These are phyloP conservation scores for Himalopsyche anomala DNA, from an alignment of 2,888 invertebrate genomes.

Conservation along the genomic window DNA sequence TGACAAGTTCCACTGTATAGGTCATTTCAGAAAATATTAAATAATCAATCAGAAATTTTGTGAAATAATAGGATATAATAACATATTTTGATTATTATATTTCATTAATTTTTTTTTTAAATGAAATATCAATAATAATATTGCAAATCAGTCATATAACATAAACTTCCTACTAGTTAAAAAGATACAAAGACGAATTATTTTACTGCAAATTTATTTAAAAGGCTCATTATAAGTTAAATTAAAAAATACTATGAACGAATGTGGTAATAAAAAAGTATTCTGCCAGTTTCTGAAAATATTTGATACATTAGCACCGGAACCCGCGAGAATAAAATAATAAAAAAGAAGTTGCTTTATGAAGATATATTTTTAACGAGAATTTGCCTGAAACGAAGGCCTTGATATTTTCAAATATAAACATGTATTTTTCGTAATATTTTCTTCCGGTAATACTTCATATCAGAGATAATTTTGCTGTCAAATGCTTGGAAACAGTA, in stretches of 20 bases:
- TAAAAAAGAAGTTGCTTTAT: neutral
- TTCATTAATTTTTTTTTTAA: no score
- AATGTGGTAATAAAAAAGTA: neutral
- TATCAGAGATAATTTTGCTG: neutral
- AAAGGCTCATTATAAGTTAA: neutral
- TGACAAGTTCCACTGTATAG: no score
- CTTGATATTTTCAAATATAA: slow-evolving; percentile 3
- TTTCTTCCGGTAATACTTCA: neutral
- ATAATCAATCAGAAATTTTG: no score
- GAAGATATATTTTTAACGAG: slow-evolving; percentile 3
- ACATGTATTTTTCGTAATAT: slow-evolving; percentile 1
- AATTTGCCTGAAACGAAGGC: neutral
- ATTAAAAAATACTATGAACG: neutral
- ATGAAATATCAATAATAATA: no score
- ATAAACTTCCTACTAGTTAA: no score
- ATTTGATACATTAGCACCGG: slow-evolving; percentile 26
- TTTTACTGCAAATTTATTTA: no score
- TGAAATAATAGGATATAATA: no score
- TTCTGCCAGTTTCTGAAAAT: neutral
- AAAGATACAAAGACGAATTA: no score
- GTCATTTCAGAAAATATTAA: no score
- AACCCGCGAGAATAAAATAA: neutral
- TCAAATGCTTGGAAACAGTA: neutral
- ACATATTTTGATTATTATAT: no score
- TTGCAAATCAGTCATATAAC: no score